phyloP scores from a whole-genome alignment of 2,888 invertebrate species.

The Himalopsyche kuldschensis region DNA sequence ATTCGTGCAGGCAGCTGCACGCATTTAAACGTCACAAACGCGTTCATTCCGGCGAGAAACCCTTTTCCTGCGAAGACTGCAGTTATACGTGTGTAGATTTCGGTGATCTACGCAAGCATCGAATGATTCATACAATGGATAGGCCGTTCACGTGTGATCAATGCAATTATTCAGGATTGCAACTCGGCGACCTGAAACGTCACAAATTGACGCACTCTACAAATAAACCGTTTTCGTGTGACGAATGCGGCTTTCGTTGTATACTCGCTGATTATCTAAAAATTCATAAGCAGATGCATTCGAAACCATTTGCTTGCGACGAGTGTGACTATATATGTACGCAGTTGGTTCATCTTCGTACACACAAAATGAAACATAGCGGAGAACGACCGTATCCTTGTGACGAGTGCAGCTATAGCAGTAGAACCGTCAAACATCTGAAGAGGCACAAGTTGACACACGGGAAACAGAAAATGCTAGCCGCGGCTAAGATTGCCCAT shows the following conservation, averaged over 20 bases:
- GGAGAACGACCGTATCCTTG: slow-evolving; percentile 15
- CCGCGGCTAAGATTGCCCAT: not conserved
- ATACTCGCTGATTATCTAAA: slow-evolving; percentile 8
- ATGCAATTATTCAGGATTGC: not conserved
- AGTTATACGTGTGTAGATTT: not conserved
- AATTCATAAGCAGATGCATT: slow-evolving; percentile 15
- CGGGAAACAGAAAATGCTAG: not conserved
- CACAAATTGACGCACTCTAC: not conserved
- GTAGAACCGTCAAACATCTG: slow-evolving; percentile 9
- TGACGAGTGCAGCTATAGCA: slow-evolving; percentile 11
- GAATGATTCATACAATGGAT: not conserved
- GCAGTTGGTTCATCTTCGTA: not conserved
- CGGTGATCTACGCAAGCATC: slow-evolving; percentile 11
- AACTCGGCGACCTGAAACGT: not conserved
- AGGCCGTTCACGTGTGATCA: slow-evolving; percentile 3
- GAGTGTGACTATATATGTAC: slow-evolving; percentile 9
- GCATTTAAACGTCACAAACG: slow-evolving; percentile 5
- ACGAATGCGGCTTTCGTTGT: slow-evolving; percentile 4
- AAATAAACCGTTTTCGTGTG: not conserved
- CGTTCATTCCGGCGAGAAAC: not conserved
- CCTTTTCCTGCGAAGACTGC: not conserved
- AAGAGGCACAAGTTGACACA: not conserved
- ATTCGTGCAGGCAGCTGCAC: not conserved
- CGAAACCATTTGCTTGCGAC: slow-evolving; percentile 6
- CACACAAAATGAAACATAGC: slow-evolving; percentile 10